Base-by-base conservation (phyloP, 2,113 vertebrate species). In the Sclerurus mexicanus region DNA sequence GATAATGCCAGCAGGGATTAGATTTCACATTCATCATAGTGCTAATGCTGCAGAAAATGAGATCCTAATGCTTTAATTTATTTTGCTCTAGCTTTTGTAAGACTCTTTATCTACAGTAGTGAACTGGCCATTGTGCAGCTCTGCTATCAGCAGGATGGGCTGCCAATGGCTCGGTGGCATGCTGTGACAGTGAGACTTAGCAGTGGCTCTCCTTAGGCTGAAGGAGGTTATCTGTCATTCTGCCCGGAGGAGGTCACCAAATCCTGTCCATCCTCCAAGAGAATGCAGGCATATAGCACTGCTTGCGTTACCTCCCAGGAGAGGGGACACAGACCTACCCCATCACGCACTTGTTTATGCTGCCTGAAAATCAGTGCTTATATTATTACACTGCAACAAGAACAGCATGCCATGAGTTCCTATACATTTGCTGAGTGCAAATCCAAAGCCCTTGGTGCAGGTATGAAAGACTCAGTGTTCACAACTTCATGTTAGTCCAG, bases 11-110 rank as follows among this genome's bases (percentile, higher is more conserved):
- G 68, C 46, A 87, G 69, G 78, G 53, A 88, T 95, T 82, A 77
- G n/a, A 25, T 68, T 89, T 94, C 67, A 42, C 42, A 47, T 87
- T 96, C 60, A 73, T 92, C 84, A 68, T 7, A 67, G 49, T 1
- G 2, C 30, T 94, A 94, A 94, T 93, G 60, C 74, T 28, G 72
- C 55, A 93, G 64, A 90, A 94, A 95, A 94, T 81, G 59, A 89
- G 79, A 89, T 53, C 33, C n/a, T 63, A 67, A 66, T 67, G 20
- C 87, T 80, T 83, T 52, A 64, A 84, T 90, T 91, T 81, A 90
- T 94, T 96, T 95, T 87, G 63, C 35, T 72, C 44, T 60, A 49
- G 63, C 85, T 86, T 90, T 90, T 94, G 64, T 80, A 49, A 44
- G 80, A 49, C 0, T 2, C n/a, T 90, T 78, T 59, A 44, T 66